phyloP scores from a whole-genome alignment of 2,888 invertebrate species.

The Acanthoscelides obtectus region DNA sequence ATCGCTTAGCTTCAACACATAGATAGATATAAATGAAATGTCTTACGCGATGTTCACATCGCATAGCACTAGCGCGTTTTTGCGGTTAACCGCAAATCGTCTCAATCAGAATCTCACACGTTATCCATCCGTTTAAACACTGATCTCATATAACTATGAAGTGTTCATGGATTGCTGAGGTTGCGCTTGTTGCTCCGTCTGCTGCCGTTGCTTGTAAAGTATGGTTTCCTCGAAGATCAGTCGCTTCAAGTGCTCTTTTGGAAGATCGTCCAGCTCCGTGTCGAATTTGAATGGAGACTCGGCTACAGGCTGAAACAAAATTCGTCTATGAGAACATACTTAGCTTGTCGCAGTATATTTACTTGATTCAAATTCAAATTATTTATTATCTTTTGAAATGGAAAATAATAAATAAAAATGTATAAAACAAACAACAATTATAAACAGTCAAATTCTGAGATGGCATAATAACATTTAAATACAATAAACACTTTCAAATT shows the following conservation, averaged over 20 bases:
- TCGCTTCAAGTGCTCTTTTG: slow-evolving; percentile 93
- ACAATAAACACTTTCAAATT: no score
- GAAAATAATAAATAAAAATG: no score
- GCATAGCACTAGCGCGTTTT: neutral
- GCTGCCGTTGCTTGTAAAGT: slow-evolving; percentile 59
- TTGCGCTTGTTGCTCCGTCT: slow-evolving; percentile 22
- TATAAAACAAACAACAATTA: no score
- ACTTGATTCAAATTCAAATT: no score
- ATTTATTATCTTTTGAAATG: no score
- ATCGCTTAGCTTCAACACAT: neutral
- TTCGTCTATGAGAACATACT: no score
- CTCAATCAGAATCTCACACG: slow-evolving; percentile 1
- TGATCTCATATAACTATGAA: slow-evolving; percentile 44
- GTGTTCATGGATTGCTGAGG: slow-evolving; percentile 27
- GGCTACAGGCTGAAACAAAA: slow-evolving; percentile 92
- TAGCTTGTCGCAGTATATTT: no score
- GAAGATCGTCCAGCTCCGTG: slow-evolving; percentile 97
- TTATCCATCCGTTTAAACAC: slow-evolving; percentile 30
- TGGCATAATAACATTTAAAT: no score
- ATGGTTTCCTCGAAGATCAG: slow-evolving; percentile 95
- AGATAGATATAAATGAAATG: neutral
- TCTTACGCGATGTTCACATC: neutral
- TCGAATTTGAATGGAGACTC: slow-evolving; percentile 98
- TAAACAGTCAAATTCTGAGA: no score
- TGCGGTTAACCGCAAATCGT: neutral